These are phyloP conservation scores for Glyptemys insculpta DNA, from an alignment of 2,797 vertebrate genomes.

Conservation along the genomic window DNA sequence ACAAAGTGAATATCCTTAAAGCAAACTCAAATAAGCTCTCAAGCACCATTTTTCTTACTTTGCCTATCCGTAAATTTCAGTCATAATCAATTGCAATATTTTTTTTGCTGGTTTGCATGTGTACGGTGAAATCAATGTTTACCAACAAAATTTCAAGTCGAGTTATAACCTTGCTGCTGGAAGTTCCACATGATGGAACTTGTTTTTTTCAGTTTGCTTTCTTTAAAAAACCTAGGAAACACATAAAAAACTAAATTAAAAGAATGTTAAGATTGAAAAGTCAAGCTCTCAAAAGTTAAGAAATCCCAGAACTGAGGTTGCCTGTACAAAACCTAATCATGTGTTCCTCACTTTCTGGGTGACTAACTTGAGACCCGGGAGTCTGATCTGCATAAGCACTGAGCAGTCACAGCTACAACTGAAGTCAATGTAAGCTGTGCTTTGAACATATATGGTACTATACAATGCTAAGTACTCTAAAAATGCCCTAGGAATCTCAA, in stretches of 20 bases:
- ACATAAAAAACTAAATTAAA: neutral
- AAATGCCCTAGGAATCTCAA: neutral
- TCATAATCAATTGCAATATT: neutral
- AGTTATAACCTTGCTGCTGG: neutral
- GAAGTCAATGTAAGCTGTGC: neutral
- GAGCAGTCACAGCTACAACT: neutral
- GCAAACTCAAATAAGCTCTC: neutral
- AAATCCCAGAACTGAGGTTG: neutral
- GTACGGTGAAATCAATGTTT: neutral
- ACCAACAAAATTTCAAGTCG: neutral
- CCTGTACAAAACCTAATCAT: neutral
- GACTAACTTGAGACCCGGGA: neutral
- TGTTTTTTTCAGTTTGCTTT: neutral
- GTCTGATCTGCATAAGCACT: neutral
- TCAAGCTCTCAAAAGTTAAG: neutral
- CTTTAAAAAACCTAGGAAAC: neutral
- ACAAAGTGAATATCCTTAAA: neutral
- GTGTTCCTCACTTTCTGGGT: neutral
- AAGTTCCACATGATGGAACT: neutral
- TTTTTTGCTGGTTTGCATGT: neutral
- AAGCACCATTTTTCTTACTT: neutral
- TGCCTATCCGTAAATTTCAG: neutral
- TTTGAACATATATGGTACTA: neutral
- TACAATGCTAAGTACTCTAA: neutral
- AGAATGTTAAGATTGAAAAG: neutral